Conservation (phyloP, 2,888 invertebrate genomes). For the Priocnemis perturbator region DNA sequence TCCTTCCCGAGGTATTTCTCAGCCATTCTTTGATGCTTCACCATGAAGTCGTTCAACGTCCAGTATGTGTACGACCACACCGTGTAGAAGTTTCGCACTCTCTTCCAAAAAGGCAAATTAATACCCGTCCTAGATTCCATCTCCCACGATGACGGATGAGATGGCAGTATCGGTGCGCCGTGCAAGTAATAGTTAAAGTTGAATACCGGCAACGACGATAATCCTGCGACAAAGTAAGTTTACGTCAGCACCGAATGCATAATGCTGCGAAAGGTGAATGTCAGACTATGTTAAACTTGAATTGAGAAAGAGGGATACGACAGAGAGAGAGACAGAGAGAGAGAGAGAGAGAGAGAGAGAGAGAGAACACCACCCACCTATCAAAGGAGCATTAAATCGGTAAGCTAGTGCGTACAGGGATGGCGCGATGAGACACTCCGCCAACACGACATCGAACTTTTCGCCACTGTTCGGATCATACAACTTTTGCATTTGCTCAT, state of each 20-base stretch:
- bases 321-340: too few relatives aligned
- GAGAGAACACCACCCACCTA: conserved; percentile 65
- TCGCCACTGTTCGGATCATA: conserved; percentile 59
- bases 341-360: too few relatives aligned
- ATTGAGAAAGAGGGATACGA: too few relatives aligned
- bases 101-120: conserved; percentile 42
- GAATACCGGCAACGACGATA: conserved; percentile 23
- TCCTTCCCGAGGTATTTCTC: conserved; percentile 46
- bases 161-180: conserved; percentile 45
- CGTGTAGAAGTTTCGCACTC: conserved; percentile 38
- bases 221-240: conserved; percentile 26
- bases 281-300: too few relatives aligned
- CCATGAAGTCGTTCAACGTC: neutral
- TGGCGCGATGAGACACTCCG: conserved; percentile 76
- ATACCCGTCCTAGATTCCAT: conserved; percentile 24
- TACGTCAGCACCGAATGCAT: neutral
- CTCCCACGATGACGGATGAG: conserved; percentile 52
- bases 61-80: conserved; percentile 29
- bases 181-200: conserved; percentile 24
- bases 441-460: conserved; percentile 78
- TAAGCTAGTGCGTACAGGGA: conserved; percentile 77
- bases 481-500: conserved; percentile 39
- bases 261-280: neutral
- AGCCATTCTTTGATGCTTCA: conserved; percentile 39
- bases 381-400: conserved; percentile 77